Evolutionary conservation across 2,797 vertebrate species (phyloP).

Genomic region (Simalia tracyae): DNA sequence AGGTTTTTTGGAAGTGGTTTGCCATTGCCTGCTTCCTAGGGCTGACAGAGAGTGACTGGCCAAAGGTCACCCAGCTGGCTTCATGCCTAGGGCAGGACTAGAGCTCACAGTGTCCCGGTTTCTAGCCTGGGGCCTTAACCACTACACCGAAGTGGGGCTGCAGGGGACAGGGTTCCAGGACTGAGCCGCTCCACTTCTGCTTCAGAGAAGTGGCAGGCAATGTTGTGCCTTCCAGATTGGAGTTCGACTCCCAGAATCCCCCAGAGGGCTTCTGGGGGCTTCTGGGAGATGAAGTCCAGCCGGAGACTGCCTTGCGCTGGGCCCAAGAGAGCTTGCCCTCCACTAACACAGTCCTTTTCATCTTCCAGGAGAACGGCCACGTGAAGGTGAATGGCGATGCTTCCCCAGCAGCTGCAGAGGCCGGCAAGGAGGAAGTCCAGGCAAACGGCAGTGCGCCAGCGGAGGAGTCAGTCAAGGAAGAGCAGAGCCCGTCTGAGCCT

Average conservation of each 20-base stretch:
- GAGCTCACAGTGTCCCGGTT: not conserved
- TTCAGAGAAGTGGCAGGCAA: not conserved
- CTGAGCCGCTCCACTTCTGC: not conserved
- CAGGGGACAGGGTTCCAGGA: not conserved
- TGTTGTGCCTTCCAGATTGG: not conserved
- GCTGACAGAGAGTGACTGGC: not conserved
- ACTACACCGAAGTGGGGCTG: too few relatives aligned
- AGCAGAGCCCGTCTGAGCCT: conserved; percentile 58
- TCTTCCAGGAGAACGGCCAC: conserved; percentile 88
- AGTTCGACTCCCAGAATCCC: not conserved
- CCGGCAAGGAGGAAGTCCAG: conserved; percentile 68
- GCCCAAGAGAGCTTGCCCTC: not conserved
- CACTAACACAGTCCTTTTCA: conserved; percentile 7
- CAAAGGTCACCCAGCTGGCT: not conserved
- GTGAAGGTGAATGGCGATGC: conserved; percentile 92
- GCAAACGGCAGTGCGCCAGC: conserved; percentile 47
- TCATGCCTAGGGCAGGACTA: not conserved
- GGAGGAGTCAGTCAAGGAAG: conserved; percentile 75
- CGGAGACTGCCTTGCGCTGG: not conserved
- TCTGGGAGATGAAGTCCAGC: not conserved
- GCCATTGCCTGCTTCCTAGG: not conserved
- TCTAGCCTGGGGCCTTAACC: not conserved
- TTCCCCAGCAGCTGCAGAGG: conserved; percentile 84
- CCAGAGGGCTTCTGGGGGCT: not conserved
- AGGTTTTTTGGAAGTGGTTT: not conserved